These are phyloP conservation scores for Morpho achilles DNA, from an alignment of 2,888 invertebrate genomes.

Conservation along the genomic window DNA sequence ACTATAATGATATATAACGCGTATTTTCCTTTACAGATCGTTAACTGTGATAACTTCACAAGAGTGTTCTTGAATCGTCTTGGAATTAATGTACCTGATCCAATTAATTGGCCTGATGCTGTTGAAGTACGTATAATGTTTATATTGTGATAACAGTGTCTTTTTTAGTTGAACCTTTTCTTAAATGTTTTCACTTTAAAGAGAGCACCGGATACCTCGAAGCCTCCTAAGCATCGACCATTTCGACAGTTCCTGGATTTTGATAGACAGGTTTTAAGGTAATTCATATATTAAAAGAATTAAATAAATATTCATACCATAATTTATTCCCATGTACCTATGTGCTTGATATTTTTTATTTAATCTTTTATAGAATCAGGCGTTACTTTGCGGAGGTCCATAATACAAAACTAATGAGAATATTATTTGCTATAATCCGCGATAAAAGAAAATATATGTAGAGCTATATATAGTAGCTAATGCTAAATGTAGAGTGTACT, in stretches of 20 bases:
- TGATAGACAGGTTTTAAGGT: conserved; percentile 83
- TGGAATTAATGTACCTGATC: conserved; percentile 90
- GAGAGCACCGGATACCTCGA: conserved; percentile 43
- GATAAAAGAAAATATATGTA: not conserved
- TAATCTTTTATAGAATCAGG: not conserved
- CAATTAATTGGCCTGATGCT: conserved; percentile 63
- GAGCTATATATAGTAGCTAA: too few species aligned
- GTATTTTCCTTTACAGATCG: conserved; percentile 76
- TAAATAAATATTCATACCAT: not conserved
- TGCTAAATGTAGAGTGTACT: too few species aligned
- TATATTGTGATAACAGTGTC: not conserved
- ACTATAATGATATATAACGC: too few species aligned
- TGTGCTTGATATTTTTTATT: not conserved
- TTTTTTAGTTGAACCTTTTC: not conserved
- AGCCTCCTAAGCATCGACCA: conserved; percentile 77
- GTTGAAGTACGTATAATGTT: conserved; percentile 49
- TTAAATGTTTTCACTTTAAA: conserved; percentile 42
- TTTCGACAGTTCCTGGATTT: conserved; percentile 90
- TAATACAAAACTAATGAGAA: too few species aligned
- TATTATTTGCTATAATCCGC: too few species aligned
- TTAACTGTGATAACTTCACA: conserved; percentile 92
- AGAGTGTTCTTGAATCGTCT: conserved; percentile 89
- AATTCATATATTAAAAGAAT: conserved; percentile 13
- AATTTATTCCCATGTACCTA: too few species aligned
- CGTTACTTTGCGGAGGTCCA: too few species aligned